Base-by-base conservation (phyloP, 1,140 invertebrate genomes). In the Zaprionus nigranus region DNA sequence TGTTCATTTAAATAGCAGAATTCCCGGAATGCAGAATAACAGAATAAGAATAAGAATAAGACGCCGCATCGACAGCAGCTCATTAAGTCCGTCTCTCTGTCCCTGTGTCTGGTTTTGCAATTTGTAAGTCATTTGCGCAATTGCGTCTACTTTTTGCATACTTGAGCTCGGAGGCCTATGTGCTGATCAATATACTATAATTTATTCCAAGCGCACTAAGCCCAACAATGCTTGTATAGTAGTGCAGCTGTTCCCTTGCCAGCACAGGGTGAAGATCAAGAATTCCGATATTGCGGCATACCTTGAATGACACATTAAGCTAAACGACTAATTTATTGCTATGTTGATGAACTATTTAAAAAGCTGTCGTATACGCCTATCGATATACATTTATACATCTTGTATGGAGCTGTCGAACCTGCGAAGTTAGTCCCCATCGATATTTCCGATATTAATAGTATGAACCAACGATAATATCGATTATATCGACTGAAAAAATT, bases 1-100 rank as follows among this genome's bases (percentile, higher is more conserved):
- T 77, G 81, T 82, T 79, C 78, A 87, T 77, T 66, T 61, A 64
- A 76, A 71, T 82, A 76, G 46, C 56, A 64, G 60, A 64, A 78
- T 64, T 71, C 65, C 51, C 49, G 43, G 40, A 66, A 51, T 65
- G 30, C n/a, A 30, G 26, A 43, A 17, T 28, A 46, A 38, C 11
- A 36, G 36, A 28, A 15, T 38, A 34, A 24, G 26, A 60, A 36
- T 65, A 46, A 24, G 26, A 59, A 66, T 46, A 51, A 24, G 22
- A 24, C 46, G 40, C 28, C n/a, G 30, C 28, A 6, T 20, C 22
- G 43, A 28, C 20, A 60, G 43, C 54, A 59, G 43, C 24, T 70
- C 67, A 75, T 70, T 57, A 74, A 59, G 20, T 51, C 46, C 9
- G 46, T 51, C 46, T 24, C 3, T 24, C 20, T 20, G 46, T 24